A percentile compares a stretch with the other conserved stretches of the same genome.
Conservation (phyloP, 92 coral and sea anemone species). For the Paragorgia papillata region DNA sequence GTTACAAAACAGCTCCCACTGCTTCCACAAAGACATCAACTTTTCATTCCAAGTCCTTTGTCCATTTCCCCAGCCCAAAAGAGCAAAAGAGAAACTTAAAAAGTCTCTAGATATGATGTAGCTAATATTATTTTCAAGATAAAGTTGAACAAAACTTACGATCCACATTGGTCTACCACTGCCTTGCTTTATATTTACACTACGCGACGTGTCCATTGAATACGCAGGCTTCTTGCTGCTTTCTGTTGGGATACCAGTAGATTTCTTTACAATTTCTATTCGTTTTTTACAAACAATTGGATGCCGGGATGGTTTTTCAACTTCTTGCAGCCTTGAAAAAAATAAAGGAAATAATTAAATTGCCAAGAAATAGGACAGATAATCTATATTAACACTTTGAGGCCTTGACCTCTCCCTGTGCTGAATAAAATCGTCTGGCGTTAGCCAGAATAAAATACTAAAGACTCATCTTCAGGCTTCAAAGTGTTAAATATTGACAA, state of each 20-base stretch:
- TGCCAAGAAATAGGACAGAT: neutral
- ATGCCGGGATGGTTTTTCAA: constrained; percentile 8
- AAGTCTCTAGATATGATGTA: too few species aligned
- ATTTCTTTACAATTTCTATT: neutral
- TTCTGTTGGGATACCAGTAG: neutral
- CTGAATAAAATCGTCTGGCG: too few species aligned
- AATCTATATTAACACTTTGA: neutral
- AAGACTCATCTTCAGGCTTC: too few species aligned
- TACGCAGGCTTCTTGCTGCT: neutral
- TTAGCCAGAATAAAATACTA: too few species aligned
- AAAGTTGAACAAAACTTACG: neutral
- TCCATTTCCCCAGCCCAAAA: too few species aligned
- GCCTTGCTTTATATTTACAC: neutral
- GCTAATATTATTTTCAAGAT: too few species aligned
- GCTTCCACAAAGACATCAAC: too few species aligned
- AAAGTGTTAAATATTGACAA: too few species aligned
- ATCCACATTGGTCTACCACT: constrained; percentile 38
- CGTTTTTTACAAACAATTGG: constrained; percentile 34
- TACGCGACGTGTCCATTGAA: neutral
- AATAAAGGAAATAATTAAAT: neutral
- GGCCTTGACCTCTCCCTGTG: neutral
- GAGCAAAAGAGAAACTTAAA: too few species aligned
- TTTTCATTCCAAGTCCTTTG: too few species aligned
- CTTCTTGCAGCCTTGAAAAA: constrained; percentile 6
- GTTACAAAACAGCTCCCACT: too few species aligned